Percentiles rank a stretch among this genome's conserved stretches.
phyloP scores from a whole-genome alignment of 2,888 invertebrate genomes.

The Drosophila percnosoma region DNA sequence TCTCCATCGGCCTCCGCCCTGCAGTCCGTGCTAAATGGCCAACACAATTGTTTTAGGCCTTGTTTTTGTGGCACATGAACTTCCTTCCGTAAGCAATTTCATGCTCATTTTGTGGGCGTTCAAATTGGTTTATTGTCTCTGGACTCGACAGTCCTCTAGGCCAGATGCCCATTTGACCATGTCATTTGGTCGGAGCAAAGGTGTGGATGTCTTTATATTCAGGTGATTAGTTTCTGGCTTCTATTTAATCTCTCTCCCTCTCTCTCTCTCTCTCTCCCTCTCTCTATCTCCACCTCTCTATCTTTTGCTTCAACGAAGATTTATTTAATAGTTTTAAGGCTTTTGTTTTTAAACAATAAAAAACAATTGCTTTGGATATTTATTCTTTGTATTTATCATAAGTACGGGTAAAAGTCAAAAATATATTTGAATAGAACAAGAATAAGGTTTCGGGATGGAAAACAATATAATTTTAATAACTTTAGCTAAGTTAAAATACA shows the following conservation, averaged over 20 bases:
- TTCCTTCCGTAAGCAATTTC: constrained; percentile 84
- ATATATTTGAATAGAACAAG: neutral
- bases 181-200: constrained; percentile 46
- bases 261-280: neutral
- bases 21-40: constrained; percentile 46
- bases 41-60: constrained; percentile 71
- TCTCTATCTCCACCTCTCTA: neutral
- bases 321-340: constrained; percentile 3
- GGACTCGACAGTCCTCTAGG: constrained; percentile 39
- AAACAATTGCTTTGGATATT: neutral
- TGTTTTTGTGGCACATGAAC: constrained; percentile 80
- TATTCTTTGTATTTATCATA: neutral
- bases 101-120: constrained; percentile 84
- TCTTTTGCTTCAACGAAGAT: neutral
- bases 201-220: constrained; percentile 47
- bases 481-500: neutral
- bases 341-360: neutral
- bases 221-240: constrained; percentile 34
- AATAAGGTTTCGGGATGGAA: neutral
- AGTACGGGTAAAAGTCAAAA: neutral
- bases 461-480: neutral
- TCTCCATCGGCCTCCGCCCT: constrained; percentile 6
- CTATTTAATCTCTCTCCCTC: neutral
- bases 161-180: constrained; percentile 26
- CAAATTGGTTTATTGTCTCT: constrained; percentile 74